A percentile compares a stretch with the other conserved stretches of the same genome.
These are phyloP conservation scores for Cephus pulcher DNA, from an alignment of 2,888 invertebrate species.

Conservation along the genomic window DNA sequence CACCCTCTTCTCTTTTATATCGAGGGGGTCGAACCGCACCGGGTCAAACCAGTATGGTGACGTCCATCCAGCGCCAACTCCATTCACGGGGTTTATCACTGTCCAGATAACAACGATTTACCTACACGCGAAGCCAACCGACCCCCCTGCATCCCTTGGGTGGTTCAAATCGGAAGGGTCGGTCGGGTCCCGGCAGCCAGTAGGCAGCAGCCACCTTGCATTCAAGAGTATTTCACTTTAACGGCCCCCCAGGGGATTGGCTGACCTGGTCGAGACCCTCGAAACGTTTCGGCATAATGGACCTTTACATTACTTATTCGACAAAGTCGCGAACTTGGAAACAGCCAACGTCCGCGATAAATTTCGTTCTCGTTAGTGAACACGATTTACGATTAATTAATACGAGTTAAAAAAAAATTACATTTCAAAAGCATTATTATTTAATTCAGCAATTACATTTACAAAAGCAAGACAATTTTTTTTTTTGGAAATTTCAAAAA, in stretches of 20 bases:
- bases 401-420: neutral
- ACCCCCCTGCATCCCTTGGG: neutral
- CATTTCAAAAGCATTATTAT: neutral
- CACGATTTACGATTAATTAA: too few species aligned
- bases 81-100: constrained; percentile 66
- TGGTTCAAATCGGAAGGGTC: constrained; percentile 3
- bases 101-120: constrained; percentile 68
- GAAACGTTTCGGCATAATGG: constrained; percentile 65
- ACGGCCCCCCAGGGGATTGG: constrained; percentile 66
- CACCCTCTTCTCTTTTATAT: too few species aligned
- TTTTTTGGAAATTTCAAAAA: too few species aligned
- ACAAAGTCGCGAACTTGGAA: constrained; percentile 41
- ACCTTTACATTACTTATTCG: constrained; percentile 66
- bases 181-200: constrained; percentile 23
- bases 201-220: constrained; percentile 61
- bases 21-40: too few species aligned
- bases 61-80: constrained; percentile 53
- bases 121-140: constrained; percentile 50
- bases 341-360: constrained; percentile 12
- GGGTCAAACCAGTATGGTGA: too few species aligned
- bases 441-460: too few species aligned
- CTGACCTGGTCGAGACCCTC: constrained; percentile 62
- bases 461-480: neutral
- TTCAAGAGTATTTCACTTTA: constrained; percentile 67
- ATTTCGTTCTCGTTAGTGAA: neutral